Evolutionary conservation across 1,140 invertebrate genomes (phyloP), one percentile per base, ranked within the genome.

Genomic region (Lanistes nyassanus): DNA sequence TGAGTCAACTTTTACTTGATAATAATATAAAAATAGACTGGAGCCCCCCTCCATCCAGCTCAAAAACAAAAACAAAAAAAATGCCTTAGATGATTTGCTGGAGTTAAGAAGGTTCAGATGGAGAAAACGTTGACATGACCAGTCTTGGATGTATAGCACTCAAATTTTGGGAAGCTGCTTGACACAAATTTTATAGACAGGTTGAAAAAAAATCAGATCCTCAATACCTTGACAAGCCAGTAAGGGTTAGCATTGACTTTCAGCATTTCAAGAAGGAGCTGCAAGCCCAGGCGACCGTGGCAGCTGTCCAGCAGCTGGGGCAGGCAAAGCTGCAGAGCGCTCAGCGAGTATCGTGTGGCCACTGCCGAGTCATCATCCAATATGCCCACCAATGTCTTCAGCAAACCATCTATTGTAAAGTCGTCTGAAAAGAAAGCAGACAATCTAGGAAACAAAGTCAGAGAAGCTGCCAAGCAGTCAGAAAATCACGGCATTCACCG

Each of bases 171-270:
- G 42, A 47, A 47, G 9, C 42, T 47, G 42, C 2, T 16, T n/a
- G 19, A 13, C 39, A 47, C 9, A 47, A 47, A 47, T 47, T 9
- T 6, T 47, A 47, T 16, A 13, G 42, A 47, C n/a, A 16, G 42
- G 19, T 16, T 47, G 42, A 47, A 47, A 16, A 47, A 47, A 47
- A 16, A 47, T 6, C 42, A 47, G 9, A 47, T 3, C 9, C 9
- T 6, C 0, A 79, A 92, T 76, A 96, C 93, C 90, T 95, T 95
- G 34, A 96, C 93, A 21, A 97, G 90, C 94, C 95, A 97, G 88
- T 97, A 97, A 0, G 93, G 91, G 89, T 96, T 95, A 56, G 91
- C 90, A 60, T 92, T 92, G 1, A 95, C 88, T 31, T 88, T 84
- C 9, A 93, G 90, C 9, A 96, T 88, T 58, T 90, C 86, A 64